phyloP scores from a whole-genome alignment of 2,113 vertebrate genomes.

The Platycercus adscitus region DNA sequence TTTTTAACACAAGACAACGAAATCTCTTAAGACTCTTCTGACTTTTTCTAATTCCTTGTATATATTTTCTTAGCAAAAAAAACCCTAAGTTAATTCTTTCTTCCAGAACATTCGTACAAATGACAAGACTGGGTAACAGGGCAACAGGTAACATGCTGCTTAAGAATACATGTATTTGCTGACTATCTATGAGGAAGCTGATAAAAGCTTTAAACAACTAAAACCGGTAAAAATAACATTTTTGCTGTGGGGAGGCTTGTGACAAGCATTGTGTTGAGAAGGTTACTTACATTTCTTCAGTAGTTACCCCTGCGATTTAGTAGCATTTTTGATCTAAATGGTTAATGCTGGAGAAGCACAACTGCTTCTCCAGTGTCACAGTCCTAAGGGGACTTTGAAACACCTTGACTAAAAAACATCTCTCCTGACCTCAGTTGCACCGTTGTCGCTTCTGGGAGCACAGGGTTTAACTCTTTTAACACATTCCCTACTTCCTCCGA shows the following conservation, averaged over 20 bases:
- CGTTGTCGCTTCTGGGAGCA: not conserved
- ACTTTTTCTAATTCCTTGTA: constrained; percentile 4
- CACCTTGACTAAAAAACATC: not conserved
- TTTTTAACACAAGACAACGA: not conserved
- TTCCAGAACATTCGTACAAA: constrained; percentile 15
- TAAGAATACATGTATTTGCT: not conserved
- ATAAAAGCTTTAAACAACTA: constrained; percentile 14
- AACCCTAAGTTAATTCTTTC: not conserved
- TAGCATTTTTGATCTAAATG: not conserved
- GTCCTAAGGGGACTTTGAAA: fast-evolving
- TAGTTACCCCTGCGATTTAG: not conserved
- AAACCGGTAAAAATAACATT: not conserved
- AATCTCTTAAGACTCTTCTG: constrained; percentile 24
- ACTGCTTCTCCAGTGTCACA: not conserved
- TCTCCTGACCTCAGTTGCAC: not conserved
- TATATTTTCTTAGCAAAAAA: constrained; percentile 28
- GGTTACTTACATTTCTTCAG: not conserved
- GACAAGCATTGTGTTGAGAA: not conserved
- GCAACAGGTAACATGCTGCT: not conserved
- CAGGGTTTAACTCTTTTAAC: not conserved
- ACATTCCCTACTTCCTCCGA: not conserved
- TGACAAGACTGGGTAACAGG: not conserved
- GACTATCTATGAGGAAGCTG: not conserved
- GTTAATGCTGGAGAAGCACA: not conserved
- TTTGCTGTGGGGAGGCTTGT: not conserved